Base-by-base conservation (phyloP, 92 coral and sea anemone genomes). In the Phymanthus crucifer region DNA sequence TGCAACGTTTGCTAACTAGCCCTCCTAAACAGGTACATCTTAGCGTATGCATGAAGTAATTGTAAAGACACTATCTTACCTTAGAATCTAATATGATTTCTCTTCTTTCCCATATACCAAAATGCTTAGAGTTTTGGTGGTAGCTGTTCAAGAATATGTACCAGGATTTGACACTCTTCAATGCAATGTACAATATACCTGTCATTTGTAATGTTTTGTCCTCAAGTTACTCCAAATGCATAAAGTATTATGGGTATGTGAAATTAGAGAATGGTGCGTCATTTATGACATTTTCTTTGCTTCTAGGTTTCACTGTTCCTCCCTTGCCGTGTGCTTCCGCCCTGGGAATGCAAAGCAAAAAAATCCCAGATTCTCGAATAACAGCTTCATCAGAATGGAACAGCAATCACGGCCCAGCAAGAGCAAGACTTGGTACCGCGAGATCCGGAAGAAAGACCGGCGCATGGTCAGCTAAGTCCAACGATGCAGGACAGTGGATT, bases 381-480 rank as follows among this genome's bases (percentile, higher is more conserved):
- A 24, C 68, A 61, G 50, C 70, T 6, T 77, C 81, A 8, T 61
- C 86, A n/a, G 18, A 58, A 45, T 72, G 80, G 71, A 43, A 64
- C 35, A 4, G 0, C 38, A 38, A 65, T 40, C 72, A 77, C 3
- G 54, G 54, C 21, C 71, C 81, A 38, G 24, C 70, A 2, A 77
- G 68, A 16, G 81, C 72, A 33, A 77, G 68, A 36, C 81, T 77
- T 14, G 81, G 68, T 13, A 37, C 65, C 40, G 1, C 47, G 21
- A 70, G 72, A 31, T 69, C 56, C 13, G 43, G 70, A 61, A 38
- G 58, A 19, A 23, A 40, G 68, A 77, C 40, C 13, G 81, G 81
- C 17, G 81, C 72, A n/a, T 77, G 81, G 81, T 61, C 72, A 19
- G 81, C 81, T 11, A 61, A 18, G 33, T 26, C 68, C 7, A 61